These are phyloP conservation scores for Mola mola DNA, from an alignment of 2,113 vertebrate species.

Conservation along the genomic window DNA sequence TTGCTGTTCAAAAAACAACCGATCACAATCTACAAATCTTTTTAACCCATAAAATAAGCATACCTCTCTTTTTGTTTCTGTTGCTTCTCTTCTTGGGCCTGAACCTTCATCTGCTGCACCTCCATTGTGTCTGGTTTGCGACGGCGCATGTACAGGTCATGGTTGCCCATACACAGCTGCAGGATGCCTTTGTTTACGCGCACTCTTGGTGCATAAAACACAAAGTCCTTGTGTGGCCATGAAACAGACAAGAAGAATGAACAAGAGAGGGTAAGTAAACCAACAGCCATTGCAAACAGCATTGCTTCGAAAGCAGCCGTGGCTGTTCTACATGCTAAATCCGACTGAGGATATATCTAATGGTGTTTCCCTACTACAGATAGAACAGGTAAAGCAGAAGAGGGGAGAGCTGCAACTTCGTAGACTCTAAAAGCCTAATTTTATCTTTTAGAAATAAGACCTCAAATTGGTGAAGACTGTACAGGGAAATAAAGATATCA, in stretches of 20 bases:
- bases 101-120: constrained; percentile 98
- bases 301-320: no score
- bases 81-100: constrained; percentile 94
- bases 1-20: no score
- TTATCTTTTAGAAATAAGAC: no score
- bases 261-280: not conserved
- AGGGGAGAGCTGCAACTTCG: no score
- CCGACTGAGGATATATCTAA: constrained; percentile 24
- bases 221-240: no score
- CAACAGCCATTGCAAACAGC: not conserved
- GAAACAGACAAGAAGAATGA: not conserved
- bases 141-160: constrained; percentile 96
- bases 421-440: no score
- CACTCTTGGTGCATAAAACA: constrained; percentile 93
- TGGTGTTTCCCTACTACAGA: constrained; percentile 2
- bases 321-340: constrained; percentile 17
- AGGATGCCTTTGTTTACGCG: constrained; percentile 97
- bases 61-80: constrained; percentile 91
- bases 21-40: not conserved
- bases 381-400: constrained; percentile 17
- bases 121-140: constrained; percentile 96
- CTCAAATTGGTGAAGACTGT: no score
- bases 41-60: not conserved
- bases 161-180: constrained; percentile 98
- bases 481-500: no score